Evolutionary conservation across 2,888 invertebrate species (phyloP), one percentile per base, ranked within the genome.

Genomic region (Spodoptera picta): DNA sequence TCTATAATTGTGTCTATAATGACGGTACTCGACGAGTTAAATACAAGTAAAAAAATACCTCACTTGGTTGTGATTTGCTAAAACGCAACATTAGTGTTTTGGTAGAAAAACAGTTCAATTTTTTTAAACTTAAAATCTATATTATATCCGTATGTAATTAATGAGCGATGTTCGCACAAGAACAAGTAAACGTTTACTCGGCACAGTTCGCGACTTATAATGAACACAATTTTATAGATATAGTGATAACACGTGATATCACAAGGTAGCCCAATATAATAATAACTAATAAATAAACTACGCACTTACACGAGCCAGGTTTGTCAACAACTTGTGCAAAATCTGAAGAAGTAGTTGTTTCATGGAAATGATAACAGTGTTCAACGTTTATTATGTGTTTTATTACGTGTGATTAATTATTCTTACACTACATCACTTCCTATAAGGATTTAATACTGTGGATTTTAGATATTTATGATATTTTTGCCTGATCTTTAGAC

Each of bases 231-330:
- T 27, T 88, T 90, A 88, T 90, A 89, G 91, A 91, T 90, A 90
- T 83, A 90, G 78, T 89, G 94, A 93, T 93, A 93, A 93, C 83
- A 83, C 76, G 77, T 83, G 90, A 88, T 92, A 92, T 87, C 92
- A 85, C 88, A 87, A 88, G 86, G 88, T 84, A 89, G 84, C 84
- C 81, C 75, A 88, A 89, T 87, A 85, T 83, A 85, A 36, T 9
- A 36, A 36, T 36, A 36, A 36, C 9, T 9, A 36, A 77, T 82
- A 80, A 82, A 82, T 75, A 83, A 80, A 75, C 75, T 68, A 67
- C 65, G 72, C 60, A 53, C 49, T 50, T 57, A 52, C 58, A 57
- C 45, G 19, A 46, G 53, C 46, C 56, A 24, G 31, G 65, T 56
- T 59, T 60, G 47, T 47, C 59, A 55, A 62, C 62, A 49, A 54